Evolutionary conservation across 1,140 invertebrate genomes (phyloP), one percentile per base, ranked within the genome.

Genomic region (Oncopodura yosiiana): DNA sequence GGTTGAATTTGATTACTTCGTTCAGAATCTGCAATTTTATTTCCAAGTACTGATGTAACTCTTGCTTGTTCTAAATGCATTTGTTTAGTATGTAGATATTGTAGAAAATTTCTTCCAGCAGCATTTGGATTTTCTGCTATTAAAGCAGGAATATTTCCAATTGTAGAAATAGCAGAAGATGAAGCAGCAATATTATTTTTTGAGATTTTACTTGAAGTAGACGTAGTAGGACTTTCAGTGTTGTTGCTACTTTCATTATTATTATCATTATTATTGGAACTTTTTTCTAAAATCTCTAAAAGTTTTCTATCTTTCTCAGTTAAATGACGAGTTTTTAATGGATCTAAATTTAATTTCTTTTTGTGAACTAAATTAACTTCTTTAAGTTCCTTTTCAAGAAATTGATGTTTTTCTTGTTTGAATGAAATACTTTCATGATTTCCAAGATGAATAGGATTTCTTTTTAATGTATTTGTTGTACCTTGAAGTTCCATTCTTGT

Each of bases 401-500:
- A 24, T 8, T 49, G 24, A 26, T 43, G 50, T 5, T 51, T 34
- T 16, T 53, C 54, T 29, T 60, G 43, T 14, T 14, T 27, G 19
- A 58, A 54, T 0, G 55, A 55, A 39, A 56, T 58, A 27, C 52
- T 53, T 32, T 34, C 14, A 41, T 49, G 48, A 52, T 64, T 63
- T 1, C 61, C 58, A 16, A 23, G 23, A 16, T 45, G 24, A 32
- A 55, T 14, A 14, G 51, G 43, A 45, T 56, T 60, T 37, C 56
- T 45, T 12, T 56, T 39, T 3, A 60, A 21, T 21, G 27, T 26
- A n/a, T 38, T 38, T 11, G 4, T 18, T 0, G 54, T 23, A 24
- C 48, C 62, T 45, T 64, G 62, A 14, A 64, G 41, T 18, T 45
- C 50, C 62, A 64, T 60, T 34, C 62, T 42, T 26, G 16, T 43